Evolutionary conservation across 2,113 vertebrate genomes (phyloP).

Genomic region (Pycnonotus jocosus): DNA sequence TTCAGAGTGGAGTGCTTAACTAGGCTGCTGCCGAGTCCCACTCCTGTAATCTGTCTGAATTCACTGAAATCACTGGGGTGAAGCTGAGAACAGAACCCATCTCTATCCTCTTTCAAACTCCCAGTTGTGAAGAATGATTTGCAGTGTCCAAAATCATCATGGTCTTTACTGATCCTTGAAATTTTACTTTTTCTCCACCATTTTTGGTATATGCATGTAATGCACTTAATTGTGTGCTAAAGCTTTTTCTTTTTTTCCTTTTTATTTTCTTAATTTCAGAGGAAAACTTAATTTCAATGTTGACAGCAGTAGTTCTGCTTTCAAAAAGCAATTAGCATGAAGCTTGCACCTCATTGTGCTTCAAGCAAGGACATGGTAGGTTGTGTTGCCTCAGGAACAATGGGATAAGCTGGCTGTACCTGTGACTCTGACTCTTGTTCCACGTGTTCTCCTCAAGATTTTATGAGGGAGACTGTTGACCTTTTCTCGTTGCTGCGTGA

Average conservation of each 20-base stretch:
- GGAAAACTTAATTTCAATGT: background rate
- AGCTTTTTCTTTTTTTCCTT: background rate
- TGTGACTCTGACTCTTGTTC: background rate
- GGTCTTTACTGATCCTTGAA: background rate
- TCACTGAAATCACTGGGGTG: background rate
- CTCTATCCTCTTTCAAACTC: background rate
- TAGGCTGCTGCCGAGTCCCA: background rate
- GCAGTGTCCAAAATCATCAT: background rate
- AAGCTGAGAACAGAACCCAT: background rate
- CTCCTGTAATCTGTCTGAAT: background rate
- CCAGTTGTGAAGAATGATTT: background rate
- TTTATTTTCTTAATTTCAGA: background rate
- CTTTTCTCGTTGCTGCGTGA: background rate
- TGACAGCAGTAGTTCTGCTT: background rate
- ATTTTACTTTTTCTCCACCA: background rate
- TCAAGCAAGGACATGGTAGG: rapidly evolving
- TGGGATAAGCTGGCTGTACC: background rate
- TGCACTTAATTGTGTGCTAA: background rate
- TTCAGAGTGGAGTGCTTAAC: background rate
- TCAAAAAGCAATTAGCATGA: background rate
- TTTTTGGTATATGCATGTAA: background rate
- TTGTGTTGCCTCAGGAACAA: background rate
- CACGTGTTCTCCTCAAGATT: background rate
- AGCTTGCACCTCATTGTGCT: background rate
- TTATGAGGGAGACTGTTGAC: background rate